phyloP scores from a whole-genome alignment of 2,797 vertebrate species.

The Acrocephalus scirpaceus region DNA sequence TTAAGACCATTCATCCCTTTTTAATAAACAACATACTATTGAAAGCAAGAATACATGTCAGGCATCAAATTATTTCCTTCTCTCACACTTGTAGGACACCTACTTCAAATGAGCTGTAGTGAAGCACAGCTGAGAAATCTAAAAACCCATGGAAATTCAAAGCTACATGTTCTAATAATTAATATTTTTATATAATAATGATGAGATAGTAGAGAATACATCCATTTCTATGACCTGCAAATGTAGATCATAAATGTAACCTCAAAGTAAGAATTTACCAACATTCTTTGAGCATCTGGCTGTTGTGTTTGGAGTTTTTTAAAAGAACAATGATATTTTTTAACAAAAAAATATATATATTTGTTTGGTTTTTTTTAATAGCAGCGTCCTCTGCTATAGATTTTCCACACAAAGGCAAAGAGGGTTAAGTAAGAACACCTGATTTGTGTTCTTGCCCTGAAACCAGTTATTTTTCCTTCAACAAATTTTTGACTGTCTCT shows the following conservation, averaged over 20 bases:
- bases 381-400: not conserved
- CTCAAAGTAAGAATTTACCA: not conserved
- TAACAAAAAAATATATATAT: not conserved
- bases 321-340: not conserved
- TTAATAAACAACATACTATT: conserved; percentile 48
- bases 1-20: conserved; percentile 12
- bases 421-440: not conserved
- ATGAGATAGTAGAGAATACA: not conserved
- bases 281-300: not conserved
- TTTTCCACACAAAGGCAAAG: not conserved
- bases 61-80: conserved; percentile 22
- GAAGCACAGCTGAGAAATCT: not conserved
- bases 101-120: not conserved
- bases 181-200: not conserved
- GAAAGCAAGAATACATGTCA: not conserved
- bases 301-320: not conserved
- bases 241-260: not conserved
- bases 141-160: conserved; percentile 18
- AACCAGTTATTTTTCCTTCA: not conserved
- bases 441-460: not conserved
- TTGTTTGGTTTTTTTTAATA: not conserved
- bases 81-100: not conserved
- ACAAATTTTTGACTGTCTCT: not conserved
- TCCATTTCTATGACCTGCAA: not conserved
- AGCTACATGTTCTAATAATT: not conserved